Evolutionary conservation across 2,113 vertebrate genomes (phyloP).

Genomic region (Alethe castanea): DNA sequence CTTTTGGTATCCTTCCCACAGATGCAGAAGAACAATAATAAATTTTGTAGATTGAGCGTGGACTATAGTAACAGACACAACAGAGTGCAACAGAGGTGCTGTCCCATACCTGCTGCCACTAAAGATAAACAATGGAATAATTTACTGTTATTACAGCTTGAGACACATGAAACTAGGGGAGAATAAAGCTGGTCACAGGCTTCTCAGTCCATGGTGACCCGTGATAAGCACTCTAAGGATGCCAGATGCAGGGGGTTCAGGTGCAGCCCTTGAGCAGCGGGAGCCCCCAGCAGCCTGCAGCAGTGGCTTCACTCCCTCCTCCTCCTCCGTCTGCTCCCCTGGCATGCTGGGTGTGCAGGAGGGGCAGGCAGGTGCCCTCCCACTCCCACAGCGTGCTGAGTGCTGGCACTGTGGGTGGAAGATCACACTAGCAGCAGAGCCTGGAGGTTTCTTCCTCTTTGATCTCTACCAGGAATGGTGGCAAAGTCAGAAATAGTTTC

Average conservation of each 20-base stretch:
- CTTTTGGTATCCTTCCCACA: not conserved
- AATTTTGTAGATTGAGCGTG: not conserved
- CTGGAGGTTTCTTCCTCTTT: not conserved
- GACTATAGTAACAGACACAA: not conserved
- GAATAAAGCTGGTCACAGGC: not conserved
- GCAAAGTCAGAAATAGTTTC: not conserved
- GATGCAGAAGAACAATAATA: not conserved
- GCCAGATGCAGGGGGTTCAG: not conserved
- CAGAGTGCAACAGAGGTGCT: not conserved
- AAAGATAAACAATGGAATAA: not conserved
- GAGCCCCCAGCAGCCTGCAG: fast-evolving
- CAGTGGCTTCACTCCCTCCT: no score
- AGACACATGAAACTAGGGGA: not conserved
- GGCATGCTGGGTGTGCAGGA: not conserved
- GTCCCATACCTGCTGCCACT: not conserved
- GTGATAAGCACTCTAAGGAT: not conserved
- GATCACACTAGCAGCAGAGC: fast-evolving
- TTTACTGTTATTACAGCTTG: not conserved
- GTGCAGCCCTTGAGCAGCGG: not conserved
- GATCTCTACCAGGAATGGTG: no score
- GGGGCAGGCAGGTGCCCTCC: not conserved
- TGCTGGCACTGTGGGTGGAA: not conserved
- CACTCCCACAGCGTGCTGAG: fast-evolving
- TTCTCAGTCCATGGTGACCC: not conserved
- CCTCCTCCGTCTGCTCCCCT: no score